Base-by-base conservation (phyloP, 2,113 vertebrate species). In the Arenaria interpres region DNA sequence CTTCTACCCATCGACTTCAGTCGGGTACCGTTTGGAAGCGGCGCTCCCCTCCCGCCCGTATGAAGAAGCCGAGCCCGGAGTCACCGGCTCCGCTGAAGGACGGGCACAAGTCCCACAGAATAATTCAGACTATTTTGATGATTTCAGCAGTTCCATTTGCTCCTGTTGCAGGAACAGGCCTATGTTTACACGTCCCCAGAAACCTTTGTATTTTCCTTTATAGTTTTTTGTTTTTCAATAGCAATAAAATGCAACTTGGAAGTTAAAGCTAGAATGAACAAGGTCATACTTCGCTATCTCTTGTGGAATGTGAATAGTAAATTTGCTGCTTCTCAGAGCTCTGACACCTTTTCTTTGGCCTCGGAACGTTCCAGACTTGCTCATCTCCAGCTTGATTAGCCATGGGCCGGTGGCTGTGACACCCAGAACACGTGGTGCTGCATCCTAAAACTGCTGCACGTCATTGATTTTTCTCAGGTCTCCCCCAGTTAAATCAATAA, bases 401-500 rank as follows among this genome's bases (percentile, higher is more conserved):
- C 80, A 56, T 3, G 75, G 91, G 77, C 63, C 2, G 8, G 79
- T 68, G 86, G 50, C 84, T 95, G 53, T 30, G 85, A 53, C 93
- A 60, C 27, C 83, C 43, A 64, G 27, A 94, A 94, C 81, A 79
- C 89, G 43, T 56, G 74, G 81, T 24, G 4, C 14, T 62, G 89
- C 78, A 85, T 85, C 89, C 67, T 73, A 60, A 89, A 94, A 77
- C 87, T 95, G 91, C 81, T 79, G 81, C 22, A 20, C 16, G 24
- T 59, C 93, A 95, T 88, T 23, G 93, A 96, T 95, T 94, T 94
- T 79, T 46, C 81, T 82, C 71, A 95, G 71, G 87, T 89, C 91
- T 96, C 87, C 88, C 84, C 77, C 35, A 27, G 62, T 27, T 71
- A 88, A 96, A 97, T 96, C 96, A 88, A 89, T 96, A 88, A 79